Conservation (phyloP, 2,888 invertebrate genomes). For the Cryptops parisi region DNA sequence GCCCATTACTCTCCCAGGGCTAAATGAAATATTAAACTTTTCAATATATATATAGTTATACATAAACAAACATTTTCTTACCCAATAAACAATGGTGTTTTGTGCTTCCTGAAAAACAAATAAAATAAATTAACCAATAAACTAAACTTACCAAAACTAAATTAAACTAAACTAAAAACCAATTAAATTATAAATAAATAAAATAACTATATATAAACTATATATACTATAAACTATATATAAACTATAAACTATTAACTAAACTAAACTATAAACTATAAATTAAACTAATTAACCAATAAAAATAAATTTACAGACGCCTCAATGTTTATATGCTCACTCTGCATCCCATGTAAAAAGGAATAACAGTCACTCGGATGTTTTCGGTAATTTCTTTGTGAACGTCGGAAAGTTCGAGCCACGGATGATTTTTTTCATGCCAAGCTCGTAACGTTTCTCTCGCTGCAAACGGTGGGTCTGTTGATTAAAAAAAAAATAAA, state of each 20-base stretch:
- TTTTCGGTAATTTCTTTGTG: conserved; percentile 95
- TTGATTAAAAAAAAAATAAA: neutral
- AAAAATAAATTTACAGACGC: no score
- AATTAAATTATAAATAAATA: conserved; percentile 4
- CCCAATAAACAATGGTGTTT: conserved; percentile 84
- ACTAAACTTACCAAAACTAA: conserved; percentile 1
- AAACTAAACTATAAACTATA: conserved; percentile 3
- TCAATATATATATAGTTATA: no score
- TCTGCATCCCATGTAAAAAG: conserved; percentile 93
- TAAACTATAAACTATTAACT: conserved; percentile 11
- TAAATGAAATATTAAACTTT: no score
- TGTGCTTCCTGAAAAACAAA: conserved; percentile 45
- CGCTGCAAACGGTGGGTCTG: conserved; percentile 71
- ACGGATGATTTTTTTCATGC: conserved; percentile 96
- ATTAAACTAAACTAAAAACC: no score
- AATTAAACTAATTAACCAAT: neutral
- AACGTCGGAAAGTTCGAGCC: conserved; percentile 91
- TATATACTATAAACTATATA: neutral
- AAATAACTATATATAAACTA: neutral
- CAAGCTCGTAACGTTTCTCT: conserved; percentile 84
- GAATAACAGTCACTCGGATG: conserved; percentile 92
- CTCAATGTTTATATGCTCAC: conserved; percentile 40
- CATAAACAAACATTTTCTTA: no score
- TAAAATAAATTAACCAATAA: conserved; percentile 11
- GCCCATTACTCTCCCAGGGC: no score